Evolutionary conservation across 2,888 invertebrate genomes (phyloP), one percentile per base, ranked within the genome.

Genomic region (Cosmopolites sordidus): DNA sequence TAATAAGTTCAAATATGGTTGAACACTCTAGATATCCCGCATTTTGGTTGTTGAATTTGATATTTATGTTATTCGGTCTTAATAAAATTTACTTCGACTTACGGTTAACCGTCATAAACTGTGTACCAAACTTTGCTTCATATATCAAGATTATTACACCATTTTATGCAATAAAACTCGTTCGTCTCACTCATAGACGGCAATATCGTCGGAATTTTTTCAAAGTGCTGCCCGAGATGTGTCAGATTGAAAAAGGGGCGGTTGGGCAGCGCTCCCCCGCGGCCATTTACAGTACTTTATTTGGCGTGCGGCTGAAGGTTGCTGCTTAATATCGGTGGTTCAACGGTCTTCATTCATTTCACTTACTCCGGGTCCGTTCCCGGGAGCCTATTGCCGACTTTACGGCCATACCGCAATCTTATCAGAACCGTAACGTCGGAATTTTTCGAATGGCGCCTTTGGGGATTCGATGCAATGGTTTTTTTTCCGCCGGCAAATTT

Each of bases 271-370:
- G 62, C 62, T 63, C 62, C 64, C 65, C 57, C 55, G 65, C 62
- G 66, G 69, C 61, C 65, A 71, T 71, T 69, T 71, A 71, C 66
- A 67, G 69, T 71, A 69, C 71, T 72, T 72, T 72, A 72, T 72
- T 71, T 70, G 71, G 68, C 68, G 62, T 69, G 71, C 65, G 71
- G 68, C 68, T 66, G 62, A 69, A 66, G 68, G 70, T 69, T 69
- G 66, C 69, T 67, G 69, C 71, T 72, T 72, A 71, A 72, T 72
- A 72, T 72, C 70, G 70, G 71, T 66, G 71, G 72, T 71, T 69
- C 69, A 66, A 66, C 64, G 66, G 69, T 68, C 72, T 70, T 70
- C 71, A 70, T 73, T 72, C 72, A 71, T 72, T 72, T 71, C 69
- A 71, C 69, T 72, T 71, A 72, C 62, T 55, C 58, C 58, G 45